These are phyloP conservation scores for Meloidogyne hapla DNA, from an alignment of 1,140 invertebrate species.

Conservation along the genomic window DNA sequence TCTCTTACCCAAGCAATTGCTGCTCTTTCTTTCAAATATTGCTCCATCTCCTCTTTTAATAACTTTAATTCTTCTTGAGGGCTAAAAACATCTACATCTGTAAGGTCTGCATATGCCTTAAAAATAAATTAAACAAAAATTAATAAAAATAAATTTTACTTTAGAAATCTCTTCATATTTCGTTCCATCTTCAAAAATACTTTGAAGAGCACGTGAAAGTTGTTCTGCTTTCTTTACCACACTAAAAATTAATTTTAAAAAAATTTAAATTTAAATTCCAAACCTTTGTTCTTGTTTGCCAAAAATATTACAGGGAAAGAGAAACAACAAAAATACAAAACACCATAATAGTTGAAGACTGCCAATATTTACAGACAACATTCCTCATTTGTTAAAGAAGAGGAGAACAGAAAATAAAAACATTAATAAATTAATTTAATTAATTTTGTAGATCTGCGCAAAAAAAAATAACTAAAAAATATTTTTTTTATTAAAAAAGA, in stretches of 20 bases:
- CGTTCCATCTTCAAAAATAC: slow-evolving; percentile 32
- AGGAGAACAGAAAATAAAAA: too few species aligned
- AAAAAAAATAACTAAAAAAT: too few species aligned
- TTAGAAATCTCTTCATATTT: slow-evolving; percentile 27
- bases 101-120: slow-evolving; percentile 49
- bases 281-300: slow-evolving; percentile 2
- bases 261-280: neutral
- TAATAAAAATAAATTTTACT: neutral
- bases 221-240: slow-evolving; percentile 25
- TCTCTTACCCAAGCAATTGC: slow-evolving; percentile 63
- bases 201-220: slow-evolving; percentile 22
- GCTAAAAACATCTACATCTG: slow-evolving; percentile 58
- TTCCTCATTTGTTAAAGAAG: too few species aligned
- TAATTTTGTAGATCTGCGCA: too few species aligned
- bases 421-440: too few species aligned
- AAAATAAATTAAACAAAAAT: neutral
- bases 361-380: too few species aligned
- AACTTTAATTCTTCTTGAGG: slow-evolving; percentile 52
- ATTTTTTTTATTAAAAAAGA: too few species aligned
- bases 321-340: neutral
- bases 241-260: slow-evolving; percentile 15
- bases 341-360: too few species aligned
- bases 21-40: slow-evolving; percentile 54
- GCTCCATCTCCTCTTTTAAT: slow-evolving; percentile 56
- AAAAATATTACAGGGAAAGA: neutral